Percentiles rank a stretch among this genome's conserved stretches.
Conservation (phyloP, 2,797 vertebrate genomes). For the Cygnus olor region DNA sequence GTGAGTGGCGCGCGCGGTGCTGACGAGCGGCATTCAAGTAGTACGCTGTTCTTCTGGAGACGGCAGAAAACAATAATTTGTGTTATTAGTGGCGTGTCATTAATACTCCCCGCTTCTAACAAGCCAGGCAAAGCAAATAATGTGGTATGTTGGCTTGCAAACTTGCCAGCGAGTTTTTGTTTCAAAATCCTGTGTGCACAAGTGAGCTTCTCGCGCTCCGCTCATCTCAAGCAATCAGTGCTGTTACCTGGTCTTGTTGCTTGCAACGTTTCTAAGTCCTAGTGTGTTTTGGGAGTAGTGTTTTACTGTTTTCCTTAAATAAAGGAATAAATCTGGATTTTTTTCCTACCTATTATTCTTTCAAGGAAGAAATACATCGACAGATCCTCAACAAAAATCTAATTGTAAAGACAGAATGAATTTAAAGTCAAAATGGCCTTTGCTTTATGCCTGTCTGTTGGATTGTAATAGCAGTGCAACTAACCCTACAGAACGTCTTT, state of each 20-base stretch:
- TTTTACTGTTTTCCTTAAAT: neutral
- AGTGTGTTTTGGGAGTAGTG: neutral
- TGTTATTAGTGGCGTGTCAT: neutral
- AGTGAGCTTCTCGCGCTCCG: neutral
- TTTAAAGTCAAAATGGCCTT: neutral
- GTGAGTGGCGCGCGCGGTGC: fast-evolving
- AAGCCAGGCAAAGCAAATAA: neutral
- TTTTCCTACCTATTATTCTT: neutral
- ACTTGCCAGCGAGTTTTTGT: neutral
- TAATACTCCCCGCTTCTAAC: neutral
- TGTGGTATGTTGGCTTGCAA: fast-evolving
- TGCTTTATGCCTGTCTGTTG: neutral
- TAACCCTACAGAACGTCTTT: neutral
- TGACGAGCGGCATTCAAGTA: neutral
- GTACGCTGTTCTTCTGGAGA: neutral
- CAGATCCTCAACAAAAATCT: neutral
- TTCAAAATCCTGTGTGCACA: neutral
- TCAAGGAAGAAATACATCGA: neutral
- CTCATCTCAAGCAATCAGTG: neutral
- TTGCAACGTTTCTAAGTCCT: neutral
- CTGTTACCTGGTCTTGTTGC: neutral
- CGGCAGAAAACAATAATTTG: constrained; percentile 21
- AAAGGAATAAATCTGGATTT: neutral
- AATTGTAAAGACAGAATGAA: neutral
- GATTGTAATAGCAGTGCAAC: neutral